phyloP scores from a whole-genome alignment of 2,888 invertebrate species.

The Hyposoter didymator region DNA sequence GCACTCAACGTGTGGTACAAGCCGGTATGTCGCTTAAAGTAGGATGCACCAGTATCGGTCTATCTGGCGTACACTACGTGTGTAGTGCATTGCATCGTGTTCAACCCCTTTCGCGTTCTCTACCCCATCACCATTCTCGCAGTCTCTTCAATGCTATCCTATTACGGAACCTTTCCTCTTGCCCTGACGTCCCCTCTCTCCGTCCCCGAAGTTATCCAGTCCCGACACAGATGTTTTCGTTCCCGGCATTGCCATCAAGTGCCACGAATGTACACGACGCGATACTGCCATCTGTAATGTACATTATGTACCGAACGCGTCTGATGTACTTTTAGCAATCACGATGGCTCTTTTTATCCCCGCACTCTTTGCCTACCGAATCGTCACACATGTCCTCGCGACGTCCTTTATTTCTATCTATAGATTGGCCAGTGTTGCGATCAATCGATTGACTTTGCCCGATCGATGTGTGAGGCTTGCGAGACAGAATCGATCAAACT shows the following conservation, averaged over 20 bases:
- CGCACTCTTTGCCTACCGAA: conserved; percentile 7
- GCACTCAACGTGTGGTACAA: neutral
- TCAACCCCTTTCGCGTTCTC: conserved; percentile 30
- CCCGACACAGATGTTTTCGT: conserved; percentile 58
- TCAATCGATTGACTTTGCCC: conserved; percentile 2
- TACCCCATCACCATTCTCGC: conserved; percentile 21
- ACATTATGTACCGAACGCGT: conserved; percentile 3
- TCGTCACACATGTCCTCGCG: neutral
- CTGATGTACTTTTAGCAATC: conserved; percentile 28
- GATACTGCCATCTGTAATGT: conserved; percentile 23
- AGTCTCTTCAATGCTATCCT: conserved; percentile 35
- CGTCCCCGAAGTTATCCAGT: neutral
- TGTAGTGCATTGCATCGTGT: conserved; percentile 48
- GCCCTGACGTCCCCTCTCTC: neutral
- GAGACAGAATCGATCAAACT: neutral
- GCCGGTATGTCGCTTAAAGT: conserved; percentile 35
- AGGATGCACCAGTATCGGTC: conserved; percentile 45
- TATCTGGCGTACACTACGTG: conserved; percentile 32
- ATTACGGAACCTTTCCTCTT: conserved; percentile 28
- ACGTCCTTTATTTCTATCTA: neutral
- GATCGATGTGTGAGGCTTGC: neutral
- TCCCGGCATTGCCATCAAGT: conserved; percentile 46
- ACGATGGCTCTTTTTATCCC: conserved; percentile 17
- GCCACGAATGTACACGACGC: conserved; percentile 24
- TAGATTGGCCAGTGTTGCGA: neutral